Base-by-base conservation (phyloP, 1,140 invertebrate species). In the Phthorimaea operculella region DNA sequence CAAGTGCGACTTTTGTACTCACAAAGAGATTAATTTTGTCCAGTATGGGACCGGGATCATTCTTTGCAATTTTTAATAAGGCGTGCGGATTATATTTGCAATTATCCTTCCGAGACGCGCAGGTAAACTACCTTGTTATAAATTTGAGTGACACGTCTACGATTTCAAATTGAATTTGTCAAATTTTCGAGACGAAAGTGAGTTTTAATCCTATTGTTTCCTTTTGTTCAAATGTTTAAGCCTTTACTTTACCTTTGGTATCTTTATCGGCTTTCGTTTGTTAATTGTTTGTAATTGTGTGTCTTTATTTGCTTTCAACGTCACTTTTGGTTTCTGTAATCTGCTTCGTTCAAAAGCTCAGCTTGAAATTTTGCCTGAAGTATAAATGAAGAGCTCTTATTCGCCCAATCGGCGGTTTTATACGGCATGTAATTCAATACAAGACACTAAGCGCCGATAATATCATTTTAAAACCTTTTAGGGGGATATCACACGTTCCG, bases 11-110 rank as follows among this genome's bases (percentile, higher is more conserved):
- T 73, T 76, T 74, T 64, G 55, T 57, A 59, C 62, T 56, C 64
- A 81, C 73, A 84, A 83, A 84, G 73, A 77, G 79, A 73, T 80
- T 71, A 76, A 77, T 71, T 78, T 76, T 74, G 77, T 75, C 62
- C 70, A 72, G 64, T 69, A 66, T 65, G 58, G 58, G 52, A 55
- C 45, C 61, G 64, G 65, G 67, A 73, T 65, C 64, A 62, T 56
- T 62, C 58, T 72, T 70, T 74, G 64, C 61, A 68, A 57, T 58
- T 60, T 72, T 68, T 62, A 45, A 62, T 52, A 52, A 59, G 63
- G 54, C 36, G 61, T 58, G 60, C 57, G 59, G 70, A 74, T 76
- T 67, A 71, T 65, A 28, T 28, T 28, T 28, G 58, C 54, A 62
- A 71, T n/a, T 54, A 61, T 58, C 21, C 59, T 61, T 42, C 44